These are phyloP conservation scores for Mohoua ochrocephala DNA, from an alignment of 2,113 vertebrate genomes.

Conservation along the genomic window DNA sequence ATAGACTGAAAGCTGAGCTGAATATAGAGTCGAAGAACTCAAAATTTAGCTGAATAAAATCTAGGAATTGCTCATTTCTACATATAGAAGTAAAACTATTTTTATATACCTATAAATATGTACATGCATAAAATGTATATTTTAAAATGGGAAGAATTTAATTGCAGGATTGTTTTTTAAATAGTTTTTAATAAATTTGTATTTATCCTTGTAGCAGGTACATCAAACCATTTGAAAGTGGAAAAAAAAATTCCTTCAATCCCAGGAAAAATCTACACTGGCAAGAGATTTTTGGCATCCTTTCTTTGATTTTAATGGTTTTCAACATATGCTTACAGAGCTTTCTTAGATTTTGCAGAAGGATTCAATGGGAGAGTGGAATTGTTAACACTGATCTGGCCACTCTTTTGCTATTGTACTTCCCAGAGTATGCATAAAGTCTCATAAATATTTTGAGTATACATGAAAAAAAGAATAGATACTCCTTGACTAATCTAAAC, in stretches of 20 bases:
- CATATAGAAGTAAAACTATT: not conserved
- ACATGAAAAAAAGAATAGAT: not conserved
- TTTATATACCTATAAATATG: not conserved
- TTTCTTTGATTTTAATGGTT: not conserved
- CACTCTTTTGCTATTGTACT: not conserved
- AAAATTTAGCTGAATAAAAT: not conserved
- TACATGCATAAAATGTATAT: no score
- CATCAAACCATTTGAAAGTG: not conserved
- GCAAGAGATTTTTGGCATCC: not conserved
- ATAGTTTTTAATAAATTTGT: not conserved
- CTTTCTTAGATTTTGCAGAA: not conserved
- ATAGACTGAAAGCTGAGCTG: not conserved
- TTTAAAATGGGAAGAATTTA: not conserved
- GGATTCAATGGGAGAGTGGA: not conserved
- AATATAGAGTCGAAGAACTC: not conserved
- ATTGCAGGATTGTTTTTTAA: not conserved
- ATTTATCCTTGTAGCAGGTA: not conserved
- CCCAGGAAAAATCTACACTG: not conserved
- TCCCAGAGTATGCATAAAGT: not conserved
- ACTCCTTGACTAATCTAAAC: not conserved
- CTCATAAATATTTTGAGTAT: not conserved
- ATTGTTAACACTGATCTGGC: not conserved
- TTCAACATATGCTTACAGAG: not conserved
- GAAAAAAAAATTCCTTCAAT: not conserved
- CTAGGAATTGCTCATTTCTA: not conserved